Percentiles rank a stretch among this genome's conserved stretches.
Conservation (phyloP, 2,888 invertebrate genomes). For the Panorpa germanica region DNA sequence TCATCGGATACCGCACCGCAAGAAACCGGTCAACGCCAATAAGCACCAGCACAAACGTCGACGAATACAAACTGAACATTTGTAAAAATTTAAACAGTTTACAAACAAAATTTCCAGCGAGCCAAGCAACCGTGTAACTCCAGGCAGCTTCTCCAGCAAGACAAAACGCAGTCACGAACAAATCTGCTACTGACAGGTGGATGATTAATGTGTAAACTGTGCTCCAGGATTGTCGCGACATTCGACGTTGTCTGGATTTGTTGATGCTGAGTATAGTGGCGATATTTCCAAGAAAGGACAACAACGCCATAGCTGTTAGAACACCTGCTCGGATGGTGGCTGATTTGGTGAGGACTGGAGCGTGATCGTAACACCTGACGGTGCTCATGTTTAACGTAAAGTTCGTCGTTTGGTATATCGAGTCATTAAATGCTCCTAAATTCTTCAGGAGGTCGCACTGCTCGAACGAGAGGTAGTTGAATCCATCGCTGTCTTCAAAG, state of each 20-base stretch:
- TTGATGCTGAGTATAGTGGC: slow-evolving; percentile 61
- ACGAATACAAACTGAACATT: slow-evolving; percentile 65
- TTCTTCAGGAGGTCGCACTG: too few relatives aligned
- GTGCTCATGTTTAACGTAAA: too few relatives aligned
- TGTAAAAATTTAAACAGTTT: slow-evolving; percentile 66
- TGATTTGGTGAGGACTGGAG: slow-evolving; percentile 43
- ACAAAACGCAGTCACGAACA: slow-evolving; percentile 64
- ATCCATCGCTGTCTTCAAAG: too few relatives aligned
- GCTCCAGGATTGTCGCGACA: slow-evolving; percentile 43
- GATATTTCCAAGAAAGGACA: slow-evolving; percentile 55
- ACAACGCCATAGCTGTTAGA: slow-evolving; percentile 44
- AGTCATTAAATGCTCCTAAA: too few relatives aligned
- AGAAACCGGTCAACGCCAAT: slow-evolving; percentile 70
- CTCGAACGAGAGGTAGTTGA: too few relatives aligned
- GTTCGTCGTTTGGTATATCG: too few relatives aligned
- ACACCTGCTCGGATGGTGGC: slow-evolving; percentile 46
- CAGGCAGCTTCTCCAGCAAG: slow-evolving; percentile 65
- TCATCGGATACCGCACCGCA: slow-evolving; percentile 66
- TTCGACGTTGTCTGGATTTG: slow-evolving; percentile 35
- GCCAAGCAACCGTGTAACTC: slow-evolving; percentile 65
- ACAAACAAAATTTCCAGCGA: slow-evolving; percentile 56
- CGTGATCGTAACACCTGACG: too few relatives aligned
- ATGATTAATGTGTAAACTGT: slow-evolving; percentile 60
- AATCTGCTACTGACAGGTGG: slow-evolving; percentile 66
- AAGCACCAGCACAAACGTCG: slow-evolving; percentile 63